Percentiles rank a stretch among this genome's conserved stretches.
Evolutionary conservation across 2,797 vertebrate genomes (phyloP).

Genomic region (Balearica regulorum): DNA sequence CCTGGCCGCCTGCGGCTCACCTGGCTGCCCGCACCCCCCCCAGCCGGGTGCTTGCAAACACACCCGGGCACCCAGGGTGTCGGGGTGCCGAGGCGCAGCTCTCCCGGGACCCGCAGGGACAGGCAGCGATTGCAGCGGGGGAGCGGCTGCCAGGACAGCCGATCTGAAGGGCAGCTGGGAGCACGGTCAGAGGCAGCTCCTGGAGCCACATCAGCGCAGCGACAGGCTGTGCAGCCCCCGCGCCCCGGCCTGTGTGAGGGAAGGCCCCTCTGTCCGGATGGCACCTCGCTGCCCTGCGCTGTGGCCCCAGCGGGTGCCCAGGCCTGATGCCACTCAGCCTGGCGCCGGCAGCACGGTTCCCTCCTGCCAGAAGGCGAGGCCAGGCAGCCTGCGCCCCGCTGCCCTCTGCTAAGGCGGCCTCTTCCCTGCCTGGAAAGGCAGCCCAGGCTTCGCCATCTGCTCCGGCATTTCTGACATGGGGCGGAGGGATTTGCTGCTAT

Average conservation of each 20-base stretch:
- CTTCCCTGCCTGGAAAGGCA: background rate
- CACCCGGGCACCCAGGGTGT: fast-evolving
- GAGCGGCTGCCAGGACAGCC: fast-evolving
- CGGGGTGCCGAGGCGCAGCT: background rate
- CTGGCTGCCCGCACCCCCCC: background rate
- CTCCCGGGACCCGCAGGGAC: fast-evolving
- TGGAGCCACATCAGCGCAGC: fast-evolving
- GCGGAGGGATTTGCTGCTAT: background rate
- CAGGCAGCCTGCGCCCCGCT: background rate
- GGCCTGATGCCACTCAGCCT: background rate
- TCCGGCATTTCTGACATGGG: background rate
- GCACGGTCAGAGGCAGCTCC: background rate
- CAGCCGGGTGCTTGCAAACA: background rate
- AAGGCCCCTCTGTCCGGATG: background rate
- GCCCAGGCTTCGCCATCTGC: background rate
- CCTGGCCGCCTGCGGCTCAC: fast-evolving
- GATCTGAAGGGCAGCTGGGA: fast-evolving
- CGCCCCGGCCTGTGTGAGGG: fast-evolving
- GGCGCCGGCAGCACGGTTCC: fast-evolving
- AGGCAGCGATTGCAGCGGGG: fast-evolving
- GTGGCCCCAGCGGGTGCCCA: background rate
- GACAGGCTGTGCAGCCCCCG: fast-evolving
- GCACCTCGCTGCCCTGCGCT: background rate
- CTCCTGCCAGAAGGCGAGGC: background rate
- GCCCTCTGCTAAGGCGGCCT: background rate